Evolutionary conservation across 2,797 vertebrate genomes (phyloP), one percentile per base, ranked within the genome.

Genomic region (Coracias cyanogaster): DNA sequence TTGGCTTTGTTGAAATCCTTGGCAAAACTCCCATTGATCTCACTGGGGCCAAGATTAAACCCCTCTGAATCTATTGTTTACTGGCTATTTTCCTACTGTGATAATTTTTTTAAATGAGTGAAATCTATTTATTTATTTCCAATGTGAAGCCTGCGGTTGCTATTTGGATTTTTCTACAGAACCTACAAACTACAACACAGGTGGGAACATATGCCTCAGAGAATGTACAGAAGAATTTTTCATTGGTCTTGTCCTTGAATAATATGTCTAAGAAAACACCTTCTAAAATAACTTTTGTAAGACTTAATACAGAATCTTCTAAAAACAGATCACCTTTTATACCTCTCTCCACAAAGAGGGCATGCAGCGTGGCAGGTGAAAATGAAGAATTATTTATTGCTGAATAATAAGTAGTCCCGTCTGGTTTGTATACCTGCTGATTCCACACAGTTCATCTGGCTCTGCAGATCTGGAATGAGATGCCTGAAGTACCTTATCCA

Each of bases 1-100:
- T 95, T 96, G 95, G 90, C 90, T 94, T 90, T 77, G 83, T 89
- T 90, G 82, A 94, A 94, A 94, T 95, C 93, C 48, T 76, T 97
- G 94, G 89, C 58, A 73, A 72, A 95, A 76, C 55, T 91, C 82
- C 89, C 80, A 70, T 46, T 77, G 91, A 93, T 94, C 90, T 95
- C 87, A 89, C 71, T 64, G 81, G 33, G 64, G 93, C 93, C 95
- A 93, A 91, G 88, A 95, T 94, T 82, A 77, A 95, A 89, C 41
- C 55, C 49, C 45, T 52, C 71, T 46, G 77, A 94, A 93, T 90
- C 70, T 92, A 4, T 96, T 92, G 74, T 95, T 96, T 96, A 91
- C 91, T 62, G 85, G 81, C 89, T 94, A 49, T 96, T 96, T 95
- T 96, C 92, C 93, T 97, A 96, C 92, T 95, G 96, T 93, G 92